These are phyloP conservation scores for Azemiops feae DNA, from an alignment of 2,113 vertebrate genomes.

Conservation along the genomic window DNA sequence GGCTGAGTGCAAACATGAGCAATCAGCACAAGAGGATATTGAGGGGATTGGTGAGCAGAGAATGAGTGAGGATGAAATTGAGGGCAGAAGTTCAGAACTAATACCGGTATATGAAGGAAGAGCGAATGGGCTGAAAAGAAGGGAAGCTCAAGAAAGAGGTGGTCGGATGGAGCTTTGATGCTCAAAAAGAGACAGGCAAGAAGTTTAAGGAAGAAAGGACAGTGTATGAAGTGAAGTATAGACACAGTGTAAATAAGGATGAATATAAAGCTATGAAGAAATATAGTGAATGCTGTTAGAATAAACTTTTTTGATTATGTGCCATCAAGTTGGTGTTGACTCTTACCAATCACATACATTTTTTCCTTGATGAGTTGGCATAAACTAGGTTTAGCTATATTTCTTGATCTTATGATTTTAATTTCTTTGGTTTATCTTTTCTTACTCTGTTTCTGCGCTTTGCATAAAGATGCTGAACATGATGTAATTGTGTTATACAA, in stretches of 20 bases:
- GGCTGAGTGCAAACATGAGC: neutral
- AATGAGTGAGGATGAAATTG: neutral
- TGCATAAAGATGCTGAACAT: neutral
- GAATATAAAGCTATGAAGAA: neutral
- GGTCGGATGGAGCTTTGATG: neutral
- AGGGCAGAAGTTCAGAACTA: neutral
- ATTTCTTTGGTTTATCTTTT: neutral
- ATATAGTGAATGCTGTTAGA: neutral
- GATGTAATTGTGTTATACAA: neutral
- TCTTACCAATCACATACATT: neutral
- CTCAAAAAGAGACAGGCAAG: neutral
- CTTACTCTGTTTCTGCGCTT: neutral
- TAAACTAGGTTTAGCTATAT: neutral
- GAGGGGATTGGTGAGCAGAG: neutral
- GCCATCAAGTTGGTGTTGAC: neutral
- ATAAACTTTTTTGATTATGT: neutral
- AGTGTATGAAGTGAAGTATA: neutral
- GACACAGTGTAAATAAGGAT: neutral
- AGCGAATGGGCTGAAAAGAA: neutral
- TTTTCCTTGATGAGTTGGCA: neutral
- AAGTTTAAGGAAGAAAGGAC: neutral
- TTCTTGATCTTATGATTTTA: neutral
- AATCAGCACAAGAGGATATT: neutral
- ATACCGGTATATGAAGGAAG: neutral
- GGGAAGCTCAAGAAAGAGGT: neutral